phyloP scores from a whole-genome alignment of 2,888 invertebrate species.

The Gymnosoma rotundatum region DNA sequence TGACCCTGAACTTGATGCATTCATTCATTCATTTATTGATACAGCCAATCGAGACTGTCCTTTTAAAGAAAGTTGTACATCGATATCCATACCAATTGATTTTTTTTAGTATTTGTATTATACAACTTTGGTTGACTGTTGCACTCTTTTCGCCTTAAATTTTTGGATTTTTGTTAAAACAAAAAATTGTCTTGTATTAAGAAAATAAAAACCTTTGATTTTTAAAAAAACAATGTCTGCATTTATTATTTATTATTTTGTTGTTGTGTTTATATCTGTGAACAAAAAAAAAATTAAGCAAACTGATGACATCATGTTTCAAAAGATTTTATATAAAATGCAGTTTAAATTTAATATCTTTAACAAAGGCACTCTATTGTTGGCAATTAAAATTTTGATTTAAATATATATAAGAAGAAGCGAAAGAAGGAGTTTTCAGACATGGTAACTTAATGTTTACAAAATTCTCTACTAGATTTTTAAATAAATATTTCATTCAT shows the following conservation, averaged over 20 bases:
- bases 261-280: slow-evolving; percentile 13
- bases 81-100: slow-evolving; percentile 55
- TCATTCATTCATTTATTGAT: slow-evolving; percentile 1
- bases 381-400: neutral
- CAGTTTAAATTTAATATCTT: too few species aligned
- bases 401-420: too few species aligned
- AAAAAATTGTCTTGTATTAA: neutral
- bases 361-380: neutral
- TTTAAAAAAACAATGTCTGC: slow-evolving; percentile 32
- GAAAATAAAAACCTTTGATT: slow-evolving; percentile 6
- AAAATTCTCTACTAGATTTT: too few species aligned
- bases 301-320: slow-evolving; percentile 68
- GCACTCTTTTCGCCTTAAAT: slow-evolving; percentile 4
- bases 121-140: neutral
- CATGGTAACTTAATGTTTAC: too few species aligned
- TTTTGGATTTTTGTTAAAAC: slow-evolving; percentile 1
- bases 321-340: slow-evolving; percentile 18
- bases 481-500: too few species aligned
- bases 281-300: slow-evolving; percentile 15
- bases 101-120: slow-evolving; percentile 24
- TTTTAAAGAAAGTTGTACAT: slow-evolving; percentile 63
- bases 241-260: slow-evolving; percentile 7
- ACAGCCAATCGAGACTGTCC: slow-evolving; percentile 24
- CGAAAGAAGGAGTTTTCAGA: too few species aligned
- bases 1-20: slow-evolving; percentile 67